Evolutionary conservation across 2,888 invertebrate species (phyloP), one percentile per base, ranked within the genome.

Genomic region (Epirrhoe alternata): DNA sequence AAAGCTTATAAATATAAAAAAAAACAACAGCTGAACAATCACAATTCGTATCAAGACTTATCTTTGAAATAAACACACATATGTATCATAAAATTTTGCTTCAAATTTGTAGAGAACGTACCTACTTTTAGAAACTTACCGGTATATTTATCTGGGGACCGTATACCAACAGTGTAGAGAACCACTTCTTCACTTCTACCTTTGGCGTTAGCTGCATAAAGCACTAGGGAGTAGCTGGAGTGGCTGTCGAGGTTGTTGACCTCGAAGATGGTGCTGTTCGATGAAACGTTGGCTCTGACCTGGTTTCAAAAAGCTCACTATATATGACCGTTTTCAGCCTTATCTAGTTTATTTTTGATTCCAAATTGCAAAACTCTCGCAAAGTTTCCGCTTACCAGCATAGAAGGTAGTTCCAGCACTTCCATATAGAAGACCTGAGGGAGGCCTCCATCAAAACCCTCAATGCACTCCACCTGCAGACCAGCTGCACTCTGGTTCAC

Each of bases 181-280:
- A 96, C 94, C 68, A 95, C 95, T 51, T 96, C 95, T 73, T 97
- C 97, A 72, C 97, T 97, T 71, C 96, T 94, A 31, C 98, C 98
- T 86, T 97, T 98, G 59, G 96, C 96, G 87, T 98, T 98, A 74
- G 96, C 95, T n/a, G 98, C 97, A 86, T 96, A 97, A 68, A 98
- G 89, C 74, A 96, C 95, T 74, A 97, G 95, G 71, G 96, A 94
- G 90, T 96, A 97, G 82, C 95, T 97, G 73, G 94, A 93, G 57
- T 96, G 95, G 47, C 95, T 94, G 84, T 96, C 96, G 72, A 96
- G 89, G 53, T 94, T 95, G 65, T 93, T 94, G n/a, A 95, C 94
- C 70, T 94, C 94, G 87, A 96, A 96, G 54, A 81, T 84, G 7
- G 96, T 94, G 64, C 90, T 88, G 71, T 94, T 89, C 0, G 94